Conservation (phyloP, 2,797 vertebrate genomes). For the Ptychobarbus kaznakovi region DNA sequence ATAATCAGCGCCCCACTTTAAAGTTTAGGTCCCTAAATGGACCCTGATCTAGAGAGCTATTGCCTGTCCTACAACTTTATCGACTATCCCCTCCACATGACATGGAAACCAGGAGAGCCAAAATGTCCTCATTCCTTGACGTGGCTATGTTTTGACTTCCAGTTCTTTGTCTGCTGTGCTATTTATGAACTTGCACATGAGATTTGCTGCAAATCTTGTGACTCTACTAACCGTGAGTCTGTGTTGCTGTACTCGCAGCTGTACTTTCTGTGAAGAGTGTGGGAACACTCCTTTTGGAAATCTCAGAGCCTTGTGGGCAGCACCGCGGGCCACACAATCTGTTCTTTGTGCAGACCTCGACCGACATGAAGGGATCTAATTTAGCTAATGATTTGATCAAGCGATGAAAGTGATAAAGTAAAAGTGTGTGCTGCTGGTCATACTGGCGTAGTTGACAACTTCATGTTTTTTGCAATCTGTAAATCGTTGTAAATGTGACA, state of each 20-base stretch:
- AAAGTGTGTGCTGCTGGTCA: constrained; percentile 4
- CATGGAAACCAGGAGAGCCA: constrained; percentile 7
- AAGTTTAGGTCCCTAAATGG: not conserved
- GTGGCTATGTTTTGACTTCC: constrained; percentile 26
- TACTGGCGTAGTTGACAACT: not conserved
- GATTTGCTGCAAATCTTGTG: constrained; percentile 33
- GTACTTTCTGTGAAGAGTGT: constrained; percentile 37
- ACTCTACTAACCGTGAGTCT: not conserved
- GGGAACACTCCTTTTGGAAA: constrained; percentile 51
- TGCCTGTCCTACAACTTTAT: constrained; percentile 17
- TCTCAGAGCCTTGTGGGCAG: constrained; percentile 36
- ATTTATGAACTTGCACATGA: constrained; percentile 32
- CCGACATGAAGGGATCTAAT: constrained; percentile 52
- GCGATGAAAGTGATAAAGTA: constrained; percentile 46
- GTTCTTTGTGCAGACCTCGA: constrained; percentile 51
- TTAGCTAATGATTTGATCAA: constrained; percentile 60
- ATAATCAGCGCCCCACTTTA: not conserved
- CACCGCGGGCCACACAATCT: constrained; percentile 51
- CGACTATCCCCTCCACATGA: not conserved
- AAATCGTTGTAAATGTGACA: not conserved
- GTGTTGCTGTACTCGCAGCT: not conserved
- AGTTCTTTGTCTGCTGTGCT: constrained; percentile 15
- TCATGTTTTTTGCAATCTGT: not conserved
- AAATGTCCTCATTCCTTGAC: constrained; percentile 30
- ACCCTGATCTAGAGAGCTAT: not conserved